phyloP scores from a whole-genome alignment of 64 coral and sea anemone genomes.

The Actinia tenebrosa region DNA sequence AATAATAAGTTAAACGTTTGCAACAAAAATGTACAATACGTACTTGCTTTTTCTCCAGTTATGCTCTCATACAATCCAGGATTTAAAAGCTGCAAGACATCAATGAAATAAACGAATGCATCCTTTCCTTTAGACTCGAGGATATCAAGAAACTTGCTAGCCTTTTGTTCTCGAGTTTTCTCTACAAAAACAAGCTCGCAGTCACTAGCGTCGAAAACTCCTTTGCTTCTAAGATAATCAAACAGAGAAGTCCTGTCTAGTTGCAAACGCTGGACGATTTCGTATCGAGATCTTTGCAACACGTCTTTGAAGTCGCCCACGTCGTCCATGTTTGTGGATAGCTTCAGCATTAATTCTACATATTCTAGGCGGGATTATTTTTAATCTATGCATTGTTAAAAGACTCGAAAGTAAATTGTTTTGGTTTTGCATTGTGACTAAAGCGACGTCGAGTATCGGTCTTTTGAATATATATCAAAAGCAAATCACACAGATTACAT shows the following conservation, averaged over 20 bases:
- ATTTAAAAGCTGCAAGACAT: slow-evolving; percentile 48
- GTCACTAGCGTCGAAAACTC: slow-evolving; percentile 36
- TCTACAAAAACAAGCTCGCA: slow-evolving; percentile 33
- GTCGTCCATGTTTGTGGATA: background rate
- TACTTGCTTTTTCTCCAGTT: slow-evolving; percentile 49
- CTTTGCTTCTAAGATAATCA: slow-evolving; percentile 50
- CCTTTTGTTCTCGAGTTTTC: slow-evolving; percentile 35
- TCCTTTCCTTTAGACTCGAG: slow-evolving; percentile 38
- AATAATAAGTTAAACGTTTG: too few relatives aligned
- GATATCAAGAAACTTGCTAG: slow-evolving; percentile 49
- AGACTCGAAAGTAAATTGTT: background rate
- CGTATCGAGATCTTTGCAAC: slow-evolving; percentile 10
- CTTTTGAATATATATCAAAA: background rate
- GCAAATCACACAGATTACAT: background rate
- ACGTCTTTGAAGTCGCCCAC: background rate
- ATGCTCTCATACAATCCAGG: slow-evolving; percentile 48
- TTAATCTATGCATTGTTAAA: background rate
- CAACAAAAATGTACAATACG: background rate
- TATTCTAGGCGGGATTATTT: background rate
- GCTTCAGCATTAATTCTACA: background rate
- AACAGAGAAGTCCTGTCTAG: slow-evolving; percentile 43
- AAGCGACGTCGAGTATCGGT: background rate
- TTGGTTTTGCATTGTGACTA: background rate
- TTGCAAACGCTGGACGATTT: slow-evolving; percentile 44
- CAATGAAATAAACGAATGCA: slow-evolving; percentile 36